These are phyloP conservation scores for Eutolmus rufibarbis DNA, from an alignment of 2,888 invertebrate genomes.

Conservation along the genomic window DNA sequence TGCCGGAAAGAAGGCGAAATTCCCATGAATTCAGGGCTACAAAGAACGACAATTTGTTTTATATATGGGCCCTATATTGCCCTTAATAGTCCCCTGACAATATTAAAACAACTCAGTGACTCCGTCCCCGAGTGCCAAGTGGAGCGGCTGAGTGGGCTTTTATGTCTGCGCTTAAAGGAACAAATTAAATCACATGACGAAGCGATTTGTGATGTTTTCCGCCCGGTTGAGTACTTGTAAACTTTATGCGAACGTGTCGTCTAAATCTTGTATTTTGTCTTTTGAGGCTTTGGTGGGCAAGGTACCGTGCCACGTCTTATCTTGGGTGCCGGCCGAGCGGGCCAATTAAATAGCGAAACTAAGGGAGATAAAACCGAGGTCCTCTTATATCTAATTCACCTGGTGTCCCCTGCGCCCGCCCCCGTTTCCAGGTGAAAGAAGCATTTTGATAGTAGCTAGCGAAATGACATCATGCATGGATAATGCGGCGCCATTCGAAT, in stretches of 20 bases:
- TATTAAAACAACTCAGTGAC: background rate
- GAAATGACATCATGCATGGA: conserved; percentile 11
- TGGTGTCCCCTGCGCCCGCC: background rate
- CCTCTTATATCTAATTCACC: conserved; percentile 1
- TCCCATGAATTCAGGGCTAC: background rate
- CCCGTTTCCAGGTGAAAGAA: background rate
- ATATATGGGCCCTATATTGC: background rate
- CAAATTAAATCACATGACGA: background rate
- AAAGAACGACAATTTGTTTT: background rate
- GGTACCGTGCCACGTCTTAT: background rate
- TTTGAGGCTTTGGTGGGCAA: background rate
- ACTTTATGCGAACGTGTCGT: background rate
- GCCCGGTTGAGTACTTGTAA: background rate
- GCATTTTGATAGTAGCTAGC: background rate
- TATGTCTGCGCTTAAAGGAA: background rate
- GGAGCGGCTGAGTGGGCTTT: background rate
- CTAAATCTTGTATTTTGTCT: background rate
- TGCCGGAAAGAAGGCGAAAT: background rate
- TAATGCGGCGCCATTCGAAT: background rate
- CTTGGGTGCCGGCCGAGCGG: background rate
- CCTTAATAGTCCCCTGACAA: background rate
- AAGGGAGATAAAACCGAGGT: background rate
- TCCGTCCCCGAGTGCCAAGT: background rate
- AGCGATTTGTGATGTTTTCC: background rate
- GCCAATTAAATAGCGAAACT: background rate